Percentiles rank a stretch among this genome's conserved stretches.
Evolutionary conservation across 2,888 invertebrate species (phyloP).

Genomic region (Tipula vernalis): DNA sequence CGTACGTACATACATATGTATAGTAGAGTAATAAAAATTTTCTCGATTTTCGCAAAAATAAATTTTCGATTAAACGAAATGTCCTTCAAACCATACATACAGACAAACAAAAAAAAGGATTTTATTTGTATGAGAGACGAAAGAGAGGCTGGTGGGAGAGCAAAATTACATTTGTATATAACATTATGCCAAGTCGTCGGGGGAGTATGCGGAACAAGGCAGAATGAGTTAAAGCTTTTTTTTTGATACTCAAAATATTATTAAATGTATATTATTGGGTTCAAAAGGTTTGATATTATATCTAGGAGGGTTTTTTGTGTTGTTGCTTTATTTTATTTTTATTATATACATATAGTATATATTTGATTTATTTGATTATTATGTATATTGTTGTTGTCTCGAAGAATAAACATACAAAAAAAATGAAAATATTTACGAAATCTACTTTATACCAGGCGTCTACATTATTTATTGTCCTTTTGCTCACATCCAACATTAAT

Average conservation of each 20-base stretch:
- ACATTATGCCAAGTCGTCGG: background rate
- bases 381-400: background rate
- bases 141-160: background rate
- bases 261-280: background rate
- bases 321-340: background rate
- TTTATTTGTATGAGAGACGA: background rate
- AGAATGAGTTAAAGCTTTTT: background rate
- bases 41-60: background rate
- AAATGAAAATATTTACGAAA: background rate
- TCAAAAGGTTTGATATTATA: background rate
- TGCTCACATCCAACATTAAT: background rate
- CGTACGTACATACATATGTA: background rate
- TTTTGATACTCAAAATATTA: background rate
- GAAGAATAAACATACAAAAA: background rate
- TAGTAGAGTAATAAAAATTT: background rate
- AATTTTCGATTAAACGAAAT: background rate
- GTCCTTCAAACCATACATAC: background rate
- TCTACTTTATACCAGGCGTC: background rate
- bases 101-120: background rate
- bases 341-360: too few relatives aligned
- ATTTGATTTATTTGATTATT: slow-evolving; percentile 4
- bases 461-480: background rate
- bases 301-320: background rate
- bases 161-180: background rate
- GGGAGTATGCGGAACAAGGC: background rate